Evolutionary conservation across 2,113 vertebrate genomes (phyloP), one percentile per base, ranked within the genome.

Genomic region (Myotis davidii): DNA sequence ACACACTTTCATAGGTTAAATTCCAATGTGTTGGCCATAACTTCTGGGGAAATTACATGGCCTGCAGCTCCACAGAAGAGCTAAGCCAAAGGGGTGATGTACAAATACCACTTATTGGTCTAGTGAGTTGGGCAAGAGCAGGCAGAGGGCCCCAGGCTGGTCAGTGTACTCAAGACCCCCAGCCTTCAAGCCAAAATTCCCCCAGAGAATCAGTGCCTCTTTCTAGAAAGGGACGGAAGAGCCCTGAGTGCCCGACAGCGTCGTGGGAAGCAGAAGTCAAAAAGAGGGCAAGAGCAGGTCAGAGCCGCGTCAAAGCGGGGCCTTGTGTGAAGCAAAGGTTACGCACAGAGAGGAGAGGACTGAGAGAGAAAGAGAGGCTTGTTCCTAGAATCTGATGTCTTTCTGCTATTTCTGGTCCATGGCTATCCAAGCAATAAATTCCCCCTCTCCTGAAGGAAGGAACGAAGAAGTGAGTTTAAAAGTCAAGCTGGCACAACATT

Each of bases 391-490:
- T 21, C 16, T 86, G 39, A 79, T 34, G 32, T 69, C 48, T 92
- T 79, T 73, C 27, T 2, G 56, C n/a, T 29, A 61, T 87, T 95
- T 77, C 84, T 78, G 77, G 10, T 59, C 88, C 12, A 9, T 23
- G 17, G 18, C 10, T 34, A 85, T 56, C 23, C 13, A 94, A 87
- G n/a, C n/a, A n/a, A 92, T 83, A 90, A 54, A 83, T 89, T 86
- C 3, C 25, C 37, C 74, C 73, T 93, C 78, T 59, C 48, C 65
- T 84, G 27, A 73, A 16, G 21, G 73, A 87, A 87, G 21, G 73
- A 87, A 87, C 29, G 34, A 87, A 48, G 25, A 13, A 90, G 34
- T 64, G 25, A 87, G 32, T 67, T 90, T 78, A 94, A 96, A 94
- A 95, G 39, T 39, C 64, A 87, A 94, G 79, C 11, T 83, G 29